Evolutionary conservation across 2,797 vertebrate species (phyloP).

Genomic region (Clarias fuscus): DNA sequence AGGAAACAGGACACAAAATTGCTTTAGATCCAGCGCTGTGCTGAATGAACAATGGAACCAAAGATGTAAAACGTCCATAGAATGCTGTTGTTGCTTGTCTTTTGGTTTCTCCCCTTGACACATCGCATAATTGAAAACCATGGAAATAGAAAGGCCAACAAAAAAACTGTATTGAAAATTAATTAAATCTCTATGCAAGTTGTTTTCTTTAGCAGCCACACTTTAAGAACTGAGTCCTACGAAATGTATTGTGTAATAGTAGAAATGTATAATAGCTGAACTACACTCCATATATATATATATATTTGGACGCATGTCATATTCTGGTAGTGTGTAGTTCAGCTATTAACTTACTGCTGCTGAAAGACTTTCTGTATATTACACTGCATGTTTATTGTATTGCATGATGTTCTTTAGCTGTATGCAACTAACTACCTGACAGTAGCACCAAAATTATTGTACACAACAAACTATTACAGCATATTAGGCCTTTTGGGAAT

Average conservation of each 20-base stretch:
- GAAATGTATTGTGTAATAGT: neutral
- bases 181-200: neutral
- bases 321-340: neutral
- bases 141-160: neutral
- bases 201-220: neutral
- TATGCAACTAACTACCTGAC: conserved; percentile 14
- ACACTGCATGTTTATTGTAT: conserved; percentile 13
- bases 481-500: conserved; percentile 36
- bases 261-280: too few relatives aligned
- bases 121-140: neutral
- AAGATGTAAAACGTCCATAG: neutral
- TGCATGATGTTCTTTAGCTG: conserved; percentile 20
- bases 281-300: too few relatives aligned
- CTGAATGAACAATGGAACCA: neutral
- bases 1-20: neutral
- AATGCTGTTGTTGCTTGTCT: neutral
- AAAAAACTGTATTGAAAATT: neutral
- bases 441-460: conserved; percentile 21
- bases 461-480: conserved; percentile 35
- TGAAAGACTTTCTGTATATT: conserved; percentile 14
- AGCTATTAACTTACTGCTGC: neutral
- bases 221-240: neutral
- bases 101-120: neutral
- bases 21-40: neutral
- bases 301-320: neutral